phyloP scores from a whole-genome alignment of 2,797 vertebrate genomes.

The Apogon talboti region DNA sequence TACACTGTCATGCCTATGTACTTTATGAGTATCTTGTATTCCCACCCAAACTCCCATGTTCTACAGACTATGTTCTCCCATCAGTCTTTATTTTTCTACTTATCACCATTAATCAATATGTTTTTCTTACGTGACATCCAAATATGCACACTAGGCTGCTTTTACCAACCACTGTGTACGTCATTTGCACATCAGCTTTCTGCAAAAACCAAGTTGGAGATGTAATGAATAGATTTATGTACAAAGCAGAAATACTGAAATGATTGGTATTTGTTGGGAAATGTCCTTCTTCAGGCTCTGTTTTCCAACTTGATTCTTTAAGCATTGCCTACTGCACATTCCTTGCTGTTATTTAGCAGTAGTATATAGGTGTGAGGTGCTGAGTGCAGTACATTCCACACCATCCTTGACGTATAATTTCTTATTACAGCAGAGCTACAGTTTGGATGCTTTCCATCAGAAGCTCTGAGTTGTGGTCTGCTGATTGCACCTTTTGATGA shows the following conservation, averaged over 20 bases:
- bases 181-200: slow-evolving; percentile 11
- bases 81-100: neutral
- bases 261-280: neutral
- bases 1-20: neutral
- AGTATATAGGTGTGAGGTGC: slow-evolving; percentile 1
- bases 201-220: neutral
- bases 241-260: neutral
- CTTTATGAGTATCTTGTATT: neutral
- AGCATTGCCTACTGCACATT: too few relatives aligned
- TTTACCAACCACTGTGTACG: neutral
- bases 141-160: neutral
- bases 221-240: neutral
- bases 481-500: slow-evolving; percentile 27
- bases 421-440: neutral
- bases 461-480: neutral
- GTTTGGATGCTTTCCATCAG: neutral
- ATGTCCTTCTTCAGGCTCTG: neutral
- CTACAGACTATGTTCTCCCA: neutral
- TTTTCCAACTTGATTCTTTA: too few relatives aligned
- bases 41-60: neutral
- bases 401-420: neutral
- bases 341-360: neutral
- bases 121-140: neutral
- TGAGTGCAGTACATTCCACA: neutral
- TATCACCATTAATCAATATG: neutral